Evolutionary conservation across 1,140 invertebrate genomes (phyloP), one percentile per base, ranked within the genome.

Genomic region (Drosophila kikkawai): DNA sequence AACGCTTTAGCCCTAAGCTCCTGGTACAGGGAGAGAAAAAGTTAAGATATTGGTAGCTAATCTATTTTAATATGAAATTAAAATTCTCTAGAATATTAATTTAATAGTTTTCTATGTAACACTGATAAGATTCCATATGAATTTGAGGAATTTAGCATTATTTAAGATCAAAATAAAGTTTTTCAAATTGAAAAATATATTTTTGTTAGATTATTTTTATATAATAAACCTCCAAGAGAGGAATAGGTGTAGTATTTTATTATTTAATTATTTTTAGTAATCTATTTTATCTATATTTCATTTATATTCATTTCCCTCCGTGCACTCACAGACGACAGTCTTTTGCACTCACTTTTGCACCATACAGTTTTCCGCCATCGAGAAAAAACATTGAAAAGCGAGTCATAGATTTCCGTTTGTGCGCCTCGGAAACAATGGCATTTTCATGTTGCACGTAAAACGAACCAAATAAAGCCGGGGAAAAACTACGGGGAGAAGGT

Each of bases 361-460:
- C 42, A 53, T 66, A 48, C 50, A 77, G 66, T 61, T 77, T 51
- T 41, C 53, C 39, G 53, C 63, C 67, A 68, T 68, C 64, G 76
- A 82, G 63, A 55, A 63, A 78, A 83, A 80, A 80, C 77, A 88
- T 70, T 73, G 82, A 53, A 88, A 83, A 88, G 86, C 84, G 84
- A 83, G 86, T 80, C 80, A 88, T 87, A 88, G 83, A 87, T 84
- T 88, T 88, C 77, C 83, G 79, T 87, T 86, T 87, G 80, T 86
- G 80, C 57, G 77, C 65, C 64, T 70, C 71, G 57, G 57, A 87
- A 87, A 87, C 84, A 87, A 87, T 87, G 85, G 84, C 80, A 87
- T 87, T 87, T 87, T 88, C 84, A 87, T 87, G 84, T 87, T 80
- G 77, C 84, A 88, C 83, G 76, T 82, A 67, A 79, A 75, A 65